Evolutionary conservation across 2,113 vertebrate genomes (phyloP).

Genomic region (Rhadina sibilatrix): DNA sequence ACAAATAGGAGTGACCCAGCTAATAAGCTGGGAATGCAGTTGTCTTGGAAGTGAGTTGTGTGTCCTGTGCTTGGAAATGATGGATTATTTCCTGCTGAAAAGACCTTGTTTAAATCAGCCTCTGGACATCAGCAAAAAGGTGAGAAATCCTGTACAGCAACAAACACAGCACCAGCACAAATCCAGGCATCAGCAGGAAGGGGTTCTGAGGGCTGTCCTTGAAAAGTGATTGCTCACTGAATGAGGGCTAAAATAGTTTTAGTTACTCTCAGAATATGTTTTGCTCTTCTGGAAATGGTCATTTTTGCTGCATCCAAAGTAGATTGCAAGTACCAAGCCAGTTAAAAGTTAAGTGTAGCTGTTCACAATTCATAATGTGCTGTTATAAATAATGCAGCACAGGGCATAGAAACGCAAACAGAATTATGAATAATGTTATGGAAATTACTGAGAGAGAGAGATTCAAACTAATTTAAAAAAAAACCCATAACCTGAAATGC

Average conservation of each 20-base stretch:
- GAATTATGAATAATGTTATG: not conserved
- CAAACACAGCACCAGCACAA: accelerated
- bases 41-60: not conserved
- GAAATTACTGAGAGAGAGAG: not conserved
- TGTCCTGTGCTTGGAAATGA: not conserved
- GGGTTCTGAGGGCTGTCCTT: accelerated
- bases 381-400: not conserved
- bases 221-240: not conserved
- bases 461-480: not conserved
- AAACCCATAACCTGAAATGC: not conserved
- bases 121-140: not conserved
- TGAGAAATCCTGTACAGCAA: not conserved
- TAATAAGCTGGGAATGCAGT: accelerated
- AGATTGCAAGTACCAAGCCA: not conserved
- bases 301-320: not conserved
- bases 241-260: not conserved
- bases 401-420: not conserved
- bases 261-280: not conserved
- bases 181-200: not conserved
- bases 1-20: not conserved
- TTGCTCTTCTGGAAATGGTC: not conserved
- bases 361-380: not conserved
- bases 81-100: not conserved
- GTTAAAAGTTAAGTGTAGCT: not conserved
- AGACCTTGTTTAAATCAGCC: not conserved